Evolutionary conservation across 1,140 invertebrate genomes (phyloP), one percentile per base, ranked within the genome.

Genomic region (Calephelis nemesis): DNA sequence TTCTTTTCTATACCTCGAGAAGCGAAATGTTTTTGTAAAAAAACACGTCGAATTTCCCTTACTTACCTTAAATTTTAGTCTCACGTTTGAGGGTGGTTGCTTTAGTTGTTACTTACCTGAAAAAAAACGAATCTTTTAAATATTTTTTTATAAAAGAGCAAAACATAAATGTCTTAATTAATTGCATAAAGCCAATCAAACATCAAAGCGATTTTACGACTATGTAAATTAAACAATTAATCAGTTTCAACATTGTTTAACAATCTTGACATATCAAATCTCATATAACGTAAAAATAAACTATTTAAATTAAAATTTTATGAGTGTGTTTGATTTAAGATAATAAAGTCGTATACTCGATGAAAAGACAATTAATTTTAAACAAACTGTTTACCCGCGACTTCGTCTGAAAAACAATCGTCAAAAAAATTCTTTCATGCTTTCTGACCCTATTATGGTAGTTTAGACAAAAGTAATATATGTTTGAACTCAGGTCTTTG

Each of bases 201-300:
- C 42, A 45, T 7, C 52, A 58, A 58, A 19, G 15, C 9, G 15
- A 19, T 11, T 58, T 58, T 30, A 58, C 39, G 19, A 12, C 52
- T 58, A 58, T 10, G 52, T 30, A 30, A 58, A 58, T 58, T 6
- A 11, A 30, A 15, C 52, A 58, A 58, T 58, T 58, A 58, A 58
- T 58, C 30, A 58, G 30, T 58, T 39, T 58, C 10, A 58, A 58
- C 30, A 58, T 39, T 39, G 11, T 58, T 58, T 58, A 19, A 58
- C 30, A 30, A 58, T 58, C 52, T 58, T 58, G 11, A 11, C 13
- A 9, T 30, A 54, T 50, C 13, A 50, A 7, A 13, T 50, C 49
- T 50, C n/a, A 50, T 54, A 50, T 54, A 30, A 39, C 52, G 30
- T 58, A 58, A 58, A 54, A 58, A 58, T 58, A 39, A 58, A 58